Evolutionary conservation across 64 coral and sea anemone genomes (phyloP).

Genomic region (Stichodactyla helianthus): DNA sequence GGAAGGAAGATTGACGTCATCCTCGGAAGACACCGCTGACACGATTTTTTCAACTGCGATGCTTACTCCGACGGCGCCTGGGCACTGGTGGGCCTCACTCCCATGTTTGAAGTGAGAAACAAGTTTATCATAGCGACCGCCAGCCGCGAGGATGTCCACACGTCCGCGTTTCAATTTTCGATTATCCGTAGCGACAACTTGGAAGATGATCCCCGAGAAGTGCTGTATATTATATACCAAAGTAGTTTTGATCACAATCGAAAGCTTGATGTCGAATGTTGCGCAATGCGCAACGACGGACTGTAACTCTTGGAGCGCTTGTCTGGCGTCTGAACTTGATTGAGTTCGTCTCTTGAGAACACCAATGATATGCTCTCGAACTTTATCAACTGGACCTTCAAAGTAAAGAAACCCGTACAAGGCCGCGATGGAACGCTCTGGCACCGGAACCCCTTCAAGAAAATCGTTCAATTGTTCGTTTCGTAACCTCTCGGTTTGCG

Average conservation of each 20-base stretch:
- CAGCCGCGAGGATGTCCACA: slow-evolving; percentile 91
- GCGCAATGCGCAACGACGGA: slow-evolving; percentile 27
- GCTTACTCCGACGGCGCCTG: slow-evolving; percentile 81
- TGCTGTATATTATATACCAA: slow-evolving; percentile 91
- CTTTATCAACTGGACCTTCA: slow-evolving; percentile 66
- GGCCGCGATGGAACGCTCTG: slow-evolving; percentile 45
- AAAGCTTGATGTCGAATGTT: slow-evolving; percentile 54
- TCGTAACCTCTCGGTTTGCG: slow-evolving; percentile 54
- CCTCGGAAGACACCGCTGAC: slow-evolving; percentile 54
- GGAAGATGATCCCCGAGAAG: slow-evolving; percentile 90
- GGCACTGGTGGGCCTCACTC: slow-evolving; percentile 37
- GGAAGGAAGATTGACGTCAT: slow-evolving; percentile 30
- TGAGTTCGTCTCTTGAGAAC: slow-evolving; percentile 46
- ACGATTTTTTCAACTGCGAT: slow-evolving; percentile 85
- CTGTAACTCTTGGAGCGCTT: slow-evolving; percentile 46
- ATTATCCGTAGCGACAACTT: slow-evolving; percentile 84
- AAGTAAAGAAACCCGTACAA: slow-evolving; percentile 68
- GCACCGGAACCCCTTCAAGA: slow-evolving; percentile 53
- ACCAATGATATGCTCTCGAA: slow-evolving; percentile 61
- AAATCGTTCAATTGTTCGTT: slow-evolving; percentile 67
- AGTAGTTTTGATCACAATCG: slow-evolving; percentile 58
- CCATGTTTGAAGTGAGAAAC: slow-evolving; percentile 57
- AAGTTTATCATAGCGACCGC: slow-evolving; percentile 90
- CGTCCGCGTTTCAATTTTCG: slow-evolving; percentile 81
- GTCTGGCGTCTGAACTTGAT: slow-evolving; percentile 14